These are phyloP conservation scores for Sebastes jordani DNA, from an alignment of 2,797 vertebrate species.

Conservation along the genomic window DNA sequence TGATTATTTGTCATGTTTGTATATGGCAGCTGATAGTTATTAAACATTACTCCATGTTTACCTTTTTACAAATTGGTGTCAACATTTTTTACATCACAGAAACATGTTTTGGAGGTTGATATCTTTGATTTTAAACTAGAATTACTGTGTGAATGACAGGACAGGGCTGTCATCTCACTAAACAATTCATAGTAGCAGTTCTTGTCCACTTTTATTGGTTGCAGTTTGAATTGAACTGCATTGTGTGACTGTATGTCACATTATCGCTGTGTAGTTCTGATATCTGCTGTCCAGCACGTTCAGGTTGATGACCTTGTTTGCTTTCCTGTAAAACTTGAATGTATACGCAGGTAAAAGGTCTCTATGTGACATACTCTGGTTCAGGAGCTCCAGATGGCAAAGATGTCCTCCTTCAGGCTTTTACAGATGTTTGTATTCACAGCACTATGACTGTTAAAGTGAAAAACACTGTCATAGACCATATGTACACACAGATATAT, in stretches of 20 bases:
- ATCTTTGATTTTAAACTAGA: background rate
- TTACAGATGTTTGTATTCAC: background rate
- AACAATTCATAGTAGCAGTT: background rate
- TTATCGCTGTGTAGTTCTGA: background rate
- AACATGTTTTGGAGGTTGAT: background rate
- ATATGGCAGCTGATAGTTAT: conserved; percentile 39
- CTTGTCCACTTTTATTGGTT: background rate
- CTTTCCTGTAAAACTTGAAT: background rate
- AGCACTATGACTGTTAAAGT: background rate
- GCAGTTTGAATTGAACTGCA: background rate
- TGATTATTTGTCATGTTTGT: conserved; percentile 14
- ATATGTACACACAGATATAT: background rate
- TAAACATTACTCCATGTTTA: background rate
- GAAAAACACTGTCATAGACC: background rate
- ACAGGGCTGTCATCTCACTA: background rate
- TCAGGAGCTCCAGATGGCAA: background rate
- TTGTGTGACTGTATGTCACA: background rate
- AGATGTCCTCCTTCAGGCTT: background rate
- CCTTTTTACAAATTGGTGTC: background rate
- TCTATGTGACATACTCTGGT: background rate
- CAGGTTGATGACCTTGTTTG: background rate
- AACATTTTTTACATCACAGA: background rate
- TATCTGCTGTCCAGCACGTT: background rate
- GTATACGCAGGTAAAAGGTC: background rate
- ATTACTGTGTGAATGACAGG: background rate